Percentiles rank a stretch among this genome's conserved stretches.
These are phyloP conservation scores for Sebastes nivosus DNA, from an alignment of 2,797 vertebrate species.

Conservation along the genomic window DNA sequence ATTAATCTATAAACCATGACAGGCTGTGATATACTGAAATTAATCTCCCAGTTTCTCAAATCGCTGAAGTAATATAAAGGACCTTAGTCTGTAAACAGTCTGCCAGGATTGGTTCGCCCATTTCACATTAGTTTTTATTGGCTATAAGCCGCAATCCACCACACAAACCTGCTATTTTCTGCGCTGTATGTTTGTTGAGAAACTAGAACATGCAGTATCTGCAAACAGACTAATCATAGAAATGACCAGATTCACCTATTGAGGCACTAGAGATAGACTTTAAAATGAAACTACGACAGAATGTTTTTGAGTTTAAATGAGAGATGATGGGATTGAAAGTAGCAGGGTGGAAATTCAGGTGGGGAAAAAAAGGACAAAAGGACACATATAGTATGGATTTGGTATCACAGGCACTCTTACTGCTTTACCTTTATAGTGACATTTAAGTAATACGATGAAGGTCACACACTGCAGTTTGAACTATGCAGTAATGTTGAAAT, in stretches of 20 bases:
- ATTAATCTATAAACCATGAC: conserved; percentile 45
- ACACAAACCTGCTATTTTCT: conserved; percentile 5
- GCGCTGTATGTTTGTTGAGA: not conserved
- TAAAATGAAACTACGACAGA: not conserved
- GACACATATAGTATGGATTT: not conserved
- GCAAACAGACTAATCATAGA: not conserved
- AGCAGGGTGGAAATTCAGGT: not conserved
- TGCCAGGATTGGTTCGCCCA: conserved; percentile 19
- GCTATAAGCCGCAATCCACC: not conserved
- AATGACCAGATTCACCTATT: not conserved
- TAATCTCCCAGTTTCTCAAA: conserved; percentile 45
- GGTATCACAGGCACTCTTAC: not conserved
- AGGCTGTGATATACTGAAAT: conserved; percentile 48
- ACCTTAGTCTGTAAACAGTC: conserved; percentile 43
- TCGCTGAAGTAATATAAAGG: conserved; percentile 43
- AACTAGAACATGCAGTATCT: not conserved
- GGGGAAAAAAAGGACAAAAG: not conserved
- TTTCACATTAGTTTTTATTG: conserved; percentile 50
- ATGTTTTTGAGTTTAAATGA: not conserved
- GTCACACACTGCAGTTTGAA: conserved; percentile 7
- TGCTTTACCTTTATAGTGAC: not conserved
- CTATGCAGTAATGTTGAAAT: conserved; percentile 12
- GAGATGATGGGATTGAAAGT: not conserved
- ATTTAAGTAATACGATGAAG: conserved; percentile 17
- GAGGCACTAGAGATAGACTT: not conserved